Conservation (phyloP, 2,113 vertebrate genomes). For the Ornithorhynchus anatinus region DNA sequence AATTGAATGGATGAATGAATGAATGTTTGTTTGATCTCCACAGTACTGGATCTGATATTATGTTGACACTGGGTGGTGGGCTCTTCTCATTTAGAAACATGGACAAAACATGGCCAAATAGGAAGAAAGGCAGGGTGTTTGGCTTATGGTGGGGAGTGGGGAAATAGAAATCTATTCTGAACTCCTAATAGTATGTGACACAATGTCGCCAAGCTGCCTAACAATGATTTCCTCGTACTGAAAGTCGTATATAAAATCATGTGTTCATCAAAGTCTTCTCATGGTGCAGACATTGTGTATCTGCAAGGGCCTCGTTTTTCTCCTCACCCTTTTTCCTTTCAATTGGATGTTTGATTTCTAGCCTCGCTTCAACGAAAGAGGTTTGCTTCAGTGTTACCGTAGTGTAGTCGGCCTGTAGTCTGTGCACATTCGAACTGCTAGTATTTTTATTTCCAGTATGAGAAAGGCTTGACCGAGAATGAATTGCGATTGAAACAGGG, state of each 20-base stretch:
- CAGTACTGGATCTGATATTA: too few species aligned
- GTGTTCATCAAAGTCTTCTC: not conserved
- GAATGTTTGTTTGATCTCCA: too few species aligned
- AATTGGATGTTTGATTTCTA: constrained; percentile 21
- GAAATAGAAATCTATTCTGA: not conserved
- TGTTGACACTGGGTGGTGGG: too few species aligned
- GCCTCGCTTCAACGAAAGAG: not conserved
- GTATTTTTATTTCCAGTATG: constrained; percentile 39
- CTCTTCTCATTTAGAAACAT: too few species aligned
- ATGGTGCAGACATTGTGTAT: fast-evolving
- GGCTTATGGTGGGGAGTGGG: not conserved
- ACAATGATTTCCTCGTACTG: fast-evolving
- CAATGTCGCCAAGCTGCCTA: not conserved
- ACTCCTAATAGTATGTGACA: not conserved
- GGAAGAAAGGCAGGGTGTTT: too few species aligned
- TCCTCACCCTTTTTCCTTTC: not conserved
- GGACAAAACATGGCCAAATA: too few species aligned
- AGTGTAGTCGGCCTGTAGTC: constrained; percentile 40
- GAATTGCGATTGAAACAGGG: constrained; percentile 47
- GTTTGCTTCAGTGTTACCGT: not conserved
- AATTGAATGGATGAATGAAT: too few species aligned
- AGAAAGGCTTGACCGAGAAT: constrained; percentile 46
- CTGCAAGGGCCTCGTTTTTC: not conserved
- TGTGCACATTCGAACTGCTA: constrained; percentile 27
- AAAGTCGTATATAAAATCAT: not conserved